Base-by-base conservation (phyloP, 1,140 invertebrate species). In the Melipona quadrifasciata region DNA sequence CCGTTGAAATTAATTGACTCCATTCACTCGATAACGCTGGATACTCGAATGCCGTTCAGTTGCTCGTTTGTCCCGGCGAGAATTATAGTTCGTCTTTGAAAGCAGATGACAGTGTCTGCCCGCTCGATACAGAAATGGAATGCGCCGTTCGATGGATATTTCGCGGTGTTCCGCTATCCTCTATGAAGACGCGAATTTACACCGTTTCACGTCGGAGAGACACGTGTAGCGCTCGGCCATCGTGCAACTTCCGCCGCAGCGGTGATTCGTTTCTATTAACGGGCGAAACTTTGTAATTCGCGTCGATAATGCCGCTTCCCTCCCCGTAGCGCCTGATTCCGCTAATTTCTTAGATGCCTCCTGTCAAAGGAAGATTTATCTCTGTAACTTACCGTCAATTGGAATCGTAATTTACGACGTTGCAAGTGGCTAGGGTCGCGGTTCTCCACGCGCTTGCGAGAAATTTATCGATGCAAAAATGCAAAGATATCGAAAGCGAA, bases 1-100 rank as follows among this genome's bases (percentile, higher is more conserved):
- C 80, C 89, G 82, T 80, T 77, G 85, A 93, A 93, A 93, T 93
- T 92, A 93, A 93, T 93, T 93, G 92, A 93, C 92, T 93, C 90
- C 87, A 93, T 91, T 91, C 90, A 92, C 92, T 91, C 90, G 89
- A 93, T 93, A 92, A 90, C 91, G 57, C 27, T 90, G 88, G 90
- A 86, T 89, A 81, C 86, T 86, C 81, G 74, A 78, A 83, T 80
- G 84, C 85, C 88, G 68, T 89, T 89, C 82, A 74, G 75, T 71
- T 83, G 85, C 70, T 80, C 75, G 82, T 89, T 90, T 88, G 90
- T 90, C 89, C 83, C 86, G 58, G 64, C 51, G 82, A 88, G 84
- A 87, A 88, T 85, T 85, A 71, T 84, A 82, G 87, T 79, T 79
- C 86, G 82, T 88, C 87, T 85, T 88, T 88, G 84, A 68, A 82